Conservation (phyloP, 2,113 vertebrate species). For the Cettia cetti region DNA sequence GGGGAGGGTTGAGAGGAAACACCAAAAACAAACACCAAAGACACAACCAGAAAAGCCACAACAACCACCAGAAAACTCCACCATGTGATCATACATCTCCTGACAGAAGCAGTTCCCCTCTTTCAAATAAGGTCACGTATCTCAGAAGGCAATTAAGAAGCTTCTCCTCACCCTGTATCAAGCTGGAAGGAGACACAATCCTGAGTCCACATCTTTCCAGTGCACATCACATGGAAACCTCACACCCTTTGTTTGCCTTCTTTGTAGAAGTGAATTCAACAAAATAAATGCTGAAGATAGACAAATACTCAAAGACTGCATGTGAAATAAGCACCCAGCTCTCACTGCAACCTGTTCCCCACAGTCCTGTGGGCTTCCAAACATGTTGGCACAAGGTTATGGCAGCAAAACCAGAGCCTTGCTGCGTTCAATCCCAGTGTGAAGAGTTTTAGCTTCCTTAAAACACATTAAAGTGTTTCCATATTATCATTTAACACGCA, state of each 20-base stretch:
- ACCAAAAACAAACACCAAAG: background rate
- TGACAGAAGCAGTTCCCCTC: background rate
- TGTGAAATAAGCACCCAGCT: background rate
- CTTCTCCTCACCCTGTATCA: background rate
- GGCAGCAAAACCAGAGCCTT: background rate
- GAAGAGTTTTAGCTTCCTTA: background rate
- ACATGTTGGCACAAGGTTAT: background rate
- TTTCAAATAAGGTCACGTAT: background rate
- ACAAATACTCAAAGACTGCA: background rate
- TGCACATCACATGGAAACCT: accelerated
- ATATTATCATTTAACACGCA: background rate
- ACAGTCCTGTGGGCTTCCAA: background rate
- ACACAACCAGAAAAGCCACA: background rate
- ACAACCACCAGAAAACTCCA: background rate
- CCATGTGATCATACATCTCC: background rate
- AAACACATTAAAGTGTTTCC: background rate
- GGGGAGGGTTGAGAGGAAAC: background rate
- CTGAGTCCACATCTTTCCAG: background rate
- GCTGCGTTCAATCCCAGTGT: background rate
- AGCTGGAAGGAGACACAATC: background rate
- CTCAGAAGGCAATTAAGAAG: background rate
- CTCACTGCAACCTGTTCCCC: background rate
- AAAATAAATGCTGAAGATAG: background rate
- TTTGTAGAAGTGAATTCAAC: background rate
- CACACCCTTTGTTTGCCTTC: background rate